Percentiles rank a stretch among this genome's conserved stretches.
phyloP scores from a whole-genome alignment of 1,140 invertebrate species.

The Subanguina moxae region DNA sequence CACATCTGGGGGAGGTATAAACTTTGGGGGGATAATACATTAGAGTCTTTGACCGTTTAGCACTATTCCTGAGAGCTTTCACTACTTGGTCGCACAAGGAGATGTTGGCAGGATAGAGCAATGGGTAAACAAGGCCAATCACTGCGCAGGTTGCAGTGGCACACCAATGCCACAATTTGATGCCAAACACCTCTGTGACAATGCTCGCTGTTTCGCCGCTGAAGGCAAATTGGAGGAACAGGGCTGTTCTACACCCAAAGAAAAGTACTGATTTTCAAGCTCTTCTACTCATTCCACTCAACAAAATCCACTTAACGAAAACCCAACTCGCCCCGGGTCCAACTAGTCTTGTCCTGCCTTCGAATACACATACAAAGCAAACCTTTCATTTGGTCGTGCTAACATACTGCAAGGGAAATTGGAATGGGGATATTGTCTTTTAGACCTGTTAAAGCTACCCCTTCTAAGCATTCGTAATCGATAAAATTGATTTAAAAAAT shows the following conservation, averaged over 20 bases:
- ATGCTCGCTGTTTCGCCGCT: neutral
- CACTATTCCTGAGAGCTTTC: conserved; percentile 36
- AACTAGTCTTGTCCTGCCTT: too few relatives aligned
- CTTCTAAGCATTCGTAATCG: too few relatives aligned
- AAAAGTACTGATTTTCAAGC: conserved; percentile 6
- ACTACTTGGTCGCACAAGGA: conserved; percentile 28
- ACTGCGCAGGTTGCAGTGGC: neutral
- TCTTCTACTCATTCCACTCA: neutral
- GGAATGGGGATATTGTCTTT: too few relatives aligned
- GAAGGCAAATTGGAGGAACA: neutral
- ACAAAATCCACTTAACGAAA: too few relatives aligned
- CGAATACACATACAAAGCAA: too few relatives aligned
- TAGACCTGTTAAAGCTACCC: too few relatives aligned
- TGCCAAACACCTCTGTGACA: conserved; percentile 7
- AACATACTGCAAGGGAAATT: too few relatives aligned
- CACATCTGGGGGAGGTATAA: too few relatives aligned
- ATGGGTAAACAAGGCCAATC: conserved; percentile 32
- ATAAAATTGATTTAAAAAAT: too few relatives aligned
- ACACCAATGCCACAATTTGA: neutral
- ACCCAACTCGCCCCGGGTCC: too few relatives aligned
- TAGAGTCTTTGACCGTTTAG: neutral
- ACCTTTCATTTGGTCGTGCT: too few relatives aligned
- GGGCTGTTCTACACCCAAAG: conserved; percentile 12
- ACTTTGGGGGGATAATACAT: too few relatives aligned
- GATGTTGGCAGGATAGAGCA: neutral